These are phyloP conservation scores for Xiphorhynchus erythropygius DNA, from an alignment of 2,797 vertebrate species.

Conservation along the genomic window DNA sequence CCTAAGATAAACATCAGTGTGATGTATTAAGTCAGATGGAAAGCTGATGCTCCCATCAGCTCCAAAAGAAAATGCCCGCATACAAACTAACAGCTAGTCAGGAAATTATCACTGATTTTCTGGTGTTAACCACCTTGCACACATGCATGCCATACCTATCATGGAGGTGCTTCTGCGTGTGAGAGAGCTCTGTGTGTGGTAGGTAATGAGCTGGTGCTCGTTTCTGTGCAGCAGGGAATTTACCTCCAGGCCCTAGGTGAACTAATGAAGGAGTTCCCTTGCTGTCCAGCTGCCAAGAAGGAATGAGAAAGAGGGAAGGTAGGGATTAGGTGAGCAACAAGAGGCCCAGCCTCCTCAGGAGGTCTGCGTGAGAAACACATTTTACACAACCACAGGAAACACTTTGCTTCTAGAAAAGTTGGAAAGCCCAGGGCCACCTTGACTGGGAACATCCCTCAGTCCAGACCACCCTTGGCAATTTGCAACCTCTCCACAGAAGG, in stretches of 20 bases:
- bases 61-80: not conserved
- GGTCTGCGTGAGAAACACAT: rapidly evolving
- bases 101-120: not conserved
- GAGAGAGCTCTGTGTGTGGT: not conserved
- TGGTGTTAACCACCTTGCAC: not conserved
- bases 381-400: not conserved
- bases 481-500: not conserved
- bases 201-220: not conserved
- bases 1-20: not conserved
- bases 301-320: not conserved
- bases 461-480: not conserved
- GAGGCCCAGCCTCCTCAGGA: not conserved
- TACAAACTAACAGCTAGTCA: not conserved
- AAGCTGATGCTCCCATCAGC: not conserved
- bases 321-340: not conserved
- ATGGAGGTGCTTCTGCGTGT: not conserved
- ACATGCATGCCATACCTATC: rapidly evolving
- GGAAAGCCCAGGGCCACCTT: not conserved
- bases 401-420: not conserved
- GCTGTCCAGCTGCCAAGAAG: not conserved
- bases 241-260: not conserved
- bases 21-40: not conserved
- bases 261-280: conserved; percentile 34
- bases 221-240: not conserved
- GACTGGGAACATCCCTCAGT: not conserved